Evolutionary conservation across 2,797 vertebrate species (phyloP), one percentile per base, ranked within the genome.

Genomic region (Pseudopleuronectes americanus): DNA sequence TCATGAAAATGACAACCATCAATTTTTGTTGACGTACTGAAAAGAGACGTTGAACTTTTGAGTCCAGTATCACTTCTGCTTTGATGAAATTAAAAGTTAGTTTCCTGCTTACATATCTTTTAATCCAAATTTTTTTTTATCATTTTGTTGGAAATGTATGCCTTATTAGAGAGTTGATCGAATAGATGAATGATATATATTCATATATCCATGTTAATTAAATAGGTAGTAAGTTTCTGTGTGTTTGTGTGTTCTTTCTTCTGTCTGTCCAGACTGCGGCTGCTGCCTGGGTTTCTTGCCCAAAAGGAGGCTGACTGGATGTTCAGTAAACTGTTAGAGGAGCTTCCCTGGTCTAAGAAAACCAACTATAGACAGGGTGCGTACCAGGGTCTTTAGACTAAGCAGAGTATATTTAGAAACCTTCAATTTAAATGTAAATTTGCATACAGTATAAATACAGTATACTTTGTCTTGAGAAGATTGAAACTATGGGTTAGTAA

Each of bases 331-430:
- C 95, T 99, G 49, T 87, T 95, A 2, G 91, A 82, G 19, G 96
- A 97, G 71, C 81, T 99, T 47, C 97, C 96, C 9, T 99, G 98
- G 98, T 93, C 95, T 56, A 97, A 97, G 91, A 95, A 97, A 86
- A 96, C 94, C 24, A 96, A 97, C 81, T 43, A 93, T 88, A 94
- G 94, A 80, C 85, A 87, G 66, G 91, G 90, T 91, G 48, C 24
- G 85, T 77, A 77, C 54, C 48, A 13, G 51, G 23, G 38, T 6
- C 9, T 58, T 31, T 31, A 57, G 3, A 58, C 6, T 17, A 16
- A 47, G 7, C 26, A 33, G 24, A 13, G 19, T 33, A 9, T 33
- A 33, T 33, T 33, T 9, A 33, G 31, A 33, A 33, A 33, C 9
- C 2, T 33, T 33, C 31, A 8, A 33, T 9, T 9, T 33, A 7